Base-by-base conservation (phyloP, 2,113 vertebrate genomes). In the Lepisosteus oculatus region DNA sequence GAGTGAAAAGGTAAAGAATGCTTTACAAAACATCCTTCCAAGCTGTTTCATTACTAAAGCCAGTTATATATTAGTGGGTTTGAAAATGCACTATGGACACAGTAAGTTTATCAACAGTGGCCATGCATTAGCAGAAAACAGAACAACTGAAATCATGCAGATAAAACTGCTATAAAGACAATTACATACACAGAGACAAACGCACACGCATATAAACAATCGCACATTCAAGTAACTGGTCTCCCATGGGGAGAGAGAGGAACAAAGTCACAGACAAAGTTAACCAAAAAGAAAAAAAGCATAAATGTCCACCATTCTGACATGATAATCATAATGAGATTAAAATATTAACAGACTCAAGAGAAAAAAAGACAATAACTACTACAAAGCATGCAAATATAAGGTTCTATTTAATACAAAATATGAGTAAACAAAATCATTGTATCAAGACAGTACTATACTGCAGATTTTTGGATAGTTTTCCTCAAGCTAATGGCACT, bases 391-490 rank as follows among this genome's bases (percentile, higher is more conserved):
- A 86, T 77, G 80, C 90, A 81, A 67, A 87, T 89, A 87, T 88
- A 89, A 90, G 90, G 89, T 75, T 85, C 78, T 80, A 88, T 83
- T 80, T 87, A 86, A 90, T 92, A 92, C 92, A 93, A 93, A 93
- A 92, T 92, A 92, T 89, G 90, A 92, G 91, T 90, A 85, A 89
- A 90, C 88, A 87, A 90, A 91, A 90, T 86, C 90, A 88, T 81
- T 88, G 9, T 51, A 85, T 79, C 84, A 85, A 90, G 87, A 91
- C 81, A 73, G 82, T 84, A 85, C 56, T 79, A 89, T 85, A 86
- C 77, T 76, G 83, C 80, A 29, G 79, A 80, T 87, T 88, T 80
- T 85, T 81, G 81, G 82, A 81, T 80, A 85, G 86, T 79, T 79
- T 78, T 85, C 74, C 76, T 73, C 80, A 84, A 84, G 86, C 85